Base-by-base conservation (phyloP, 2,797 vertebrate genomes). In the Dallia pectoralis region DNA sequence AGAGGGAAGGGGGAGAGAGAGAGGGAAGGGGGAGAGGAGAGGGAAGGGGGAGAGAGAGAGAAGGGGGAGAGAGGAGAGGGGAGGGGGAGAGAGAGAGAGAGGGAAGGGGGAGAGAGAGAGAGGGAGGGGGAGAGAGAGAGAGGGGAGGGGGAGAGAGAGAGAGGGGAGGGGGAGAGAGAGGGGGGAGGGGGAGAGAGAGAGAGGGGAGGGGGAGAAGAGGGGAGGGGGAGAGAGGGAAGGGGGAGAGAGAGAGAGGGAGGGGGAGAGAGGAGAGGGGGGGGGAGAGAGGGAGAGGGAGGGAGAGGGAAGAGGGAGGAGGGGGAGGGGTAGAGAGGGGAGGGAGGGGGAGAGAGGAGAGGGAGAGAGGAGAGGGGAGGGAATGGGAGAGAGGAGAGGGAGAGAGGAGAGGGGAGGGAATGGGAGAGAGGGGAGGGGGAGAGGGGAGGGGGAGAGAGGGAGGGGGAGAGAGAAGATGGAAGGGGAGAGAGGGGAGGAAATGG, bases 291-390 rank as follows among this genome's bases (percentile, higher is more conserved):
- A n/a, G n/a, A n/a, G n/a, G n/a, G n/a, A n/a, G n/a, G n/a, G 18
- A 25, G 53, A 33, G 40, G 9, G 49, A n/a, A n/a, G 49, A 18
- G 49, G 49, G 48, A n/a, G n/a, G n/a, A n/a, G 51, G 62, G 30
- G 80, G 70, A 14, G n/a, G n/a, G n/a, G n/a, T n/a, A n/a, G 36
- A 63, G 59, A 15, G 53, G 62, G 51, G 63, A 61, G 79, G n/a
- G n/a, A n/a, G n/a, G n/a, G n/a, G n/a, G n/a, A n/a, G n/a, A 72
- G 14, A 19, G 59, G 29, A 27, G 49, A 56, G 66, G 59, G 18
- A 18, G 53, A 30, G 40, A 18, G 49, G 9, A 18, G 49, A 3
- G 49, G 30, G 67, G n/a, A n/a, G 66, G 48, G 80, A 71, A n/a
- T n/a, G 18, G 22, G 53, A 33, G 40, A n/a, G 49, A n/a, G 9